phyloP scores from a whole-genome alignment of 2,113 vertebrate species.

The Hystrix cristata region DNA sequence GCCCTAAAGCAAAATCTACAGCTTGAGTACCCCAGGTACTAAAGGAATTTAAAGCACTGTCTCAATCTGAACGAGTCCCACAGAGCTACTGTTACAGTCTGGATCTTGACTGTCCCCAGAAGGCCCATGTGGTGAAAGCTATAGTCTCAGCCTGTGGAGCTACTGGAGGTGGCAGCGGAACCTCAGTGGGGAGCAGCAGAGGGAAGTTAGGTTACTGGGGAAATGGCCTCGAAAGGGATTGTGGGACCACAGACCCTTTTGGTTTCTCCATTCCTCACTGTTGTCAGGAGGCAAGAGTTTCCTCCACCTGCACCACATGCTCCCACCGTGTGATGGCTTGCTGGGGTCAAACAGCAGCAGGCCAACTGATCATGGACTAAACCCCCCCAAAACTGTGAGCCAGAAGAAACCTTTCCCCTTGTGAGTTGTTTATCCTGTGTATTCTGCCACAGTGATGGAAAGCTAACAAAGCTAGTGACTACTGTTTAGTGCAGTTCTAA shows the following conservation, averaged over 20 bases:
- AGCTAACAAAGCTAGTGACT: not conserved
- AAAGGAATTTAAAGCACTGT: not conserved
- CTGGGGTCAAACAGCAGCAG: not conserved
- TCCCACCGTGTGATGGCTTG: not conserved
- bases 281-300: not conserved
- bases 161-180: not conserved
- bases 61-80: not conserved
- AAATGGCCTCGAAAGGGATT: not conserved
- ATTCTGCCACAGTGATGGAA: not conserved
- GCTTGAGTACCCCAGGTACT: not conserved
- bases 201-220: not conserved
- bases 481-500: not conserved
- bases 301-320: not conserved
- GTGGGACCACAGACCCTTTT: not conserved
- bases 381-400: not conserved
- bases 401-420: not conserved
- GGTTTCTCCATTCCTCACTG: not conserved
- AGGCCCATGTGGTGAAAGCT: not conserved
- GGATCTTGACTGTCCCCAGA: not conserved
- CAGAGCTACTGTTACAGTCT: not conserved
- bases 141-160: not conserved
- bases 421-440: not conserved
- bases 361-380: not conserved
- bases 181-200: too few relatives aligned
- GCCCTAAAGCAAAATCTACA: conserved; percentile 2